Conservation (phyloP, 2,113 vertebrate species). For the Myiopsitta monachus region DNA sequence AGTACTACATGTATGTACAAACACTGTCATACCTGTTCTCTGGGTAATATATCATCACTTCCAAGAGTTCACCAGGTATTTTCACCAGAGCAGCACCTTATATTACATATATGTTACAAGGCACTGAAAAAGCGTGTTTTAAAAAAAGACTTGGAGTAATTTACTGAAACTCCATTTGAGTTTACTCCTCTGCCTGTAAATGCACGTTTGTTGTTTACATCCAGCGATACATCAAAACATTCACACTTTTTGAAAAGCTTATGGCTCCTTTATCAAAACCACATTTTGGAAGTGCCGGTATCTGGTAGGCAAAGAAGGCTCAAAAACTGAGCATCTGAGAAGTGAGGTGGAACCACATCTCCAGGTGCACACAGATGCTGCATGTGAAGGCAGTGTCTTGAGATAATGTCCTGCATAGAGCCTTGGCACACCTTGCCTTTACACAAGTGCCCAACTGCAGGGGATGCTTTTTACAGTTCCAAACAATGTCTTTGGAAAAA, state of each 20-base stretch:
- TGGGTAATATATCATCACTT: neutral
- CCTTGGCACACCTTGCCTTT: neutral
- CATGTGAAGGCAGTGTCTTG: fast-evolving
- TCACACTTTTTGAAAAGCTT: neutral
- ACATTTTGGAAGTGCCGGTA: neutral
- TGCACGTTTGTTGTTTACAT: neutral
- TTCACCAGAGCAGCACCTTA: neutral
- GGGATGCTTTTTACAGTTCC: neutral
- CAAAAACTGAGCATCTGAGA: neutral
- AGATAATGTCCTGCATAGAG: neutral
- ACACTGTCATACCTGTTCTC: neutral
- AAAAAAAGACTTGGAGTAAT: neutral
- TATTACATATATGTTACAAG: neutral
- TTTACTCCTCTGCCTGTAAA: neutral
- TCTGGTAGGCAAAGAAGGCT: neutral
- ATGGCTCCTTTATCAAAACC: neutral
- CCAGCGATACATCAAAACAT: neutral
- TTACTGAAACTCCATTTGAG: neutral
- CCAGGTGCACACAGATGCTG: neutral
- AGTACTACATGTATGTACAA: neutral
- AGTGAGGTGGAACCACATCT: neutral
- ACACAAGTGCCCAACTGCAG: neutral
- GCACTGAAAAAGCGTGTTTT: neutral
- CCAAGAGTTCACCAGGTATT: neutral
- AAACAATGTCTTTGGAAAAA: neutral